Evolutionary conservation across 2,797 vertebrate species (phyloP).

Genomic region (Naso thynnoides): DNA sequence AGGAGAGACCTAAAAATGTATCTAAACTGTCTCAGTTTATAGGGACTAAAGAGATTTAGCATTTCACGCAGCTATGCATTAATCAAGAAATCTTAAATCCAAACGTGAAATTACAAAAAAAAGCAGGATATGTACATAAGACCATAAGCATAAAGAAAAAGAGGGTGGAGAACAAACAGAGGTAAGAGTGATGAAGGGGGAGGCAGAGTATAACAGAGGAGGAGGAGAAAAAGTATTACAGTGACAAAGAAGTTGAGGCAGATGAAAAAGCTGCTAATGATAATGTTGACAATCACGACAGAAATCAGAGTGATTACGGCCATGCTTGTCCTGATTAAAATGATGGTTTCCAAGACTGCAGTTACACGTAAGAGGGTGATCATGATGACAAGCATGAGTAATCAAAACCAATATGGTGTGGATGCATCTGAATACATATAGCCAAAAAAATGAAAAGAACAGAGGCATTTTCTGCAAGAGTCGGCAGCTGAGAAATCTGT

Average conservation of each 20-base stretch:
- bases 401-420: constrained; percentile 34
- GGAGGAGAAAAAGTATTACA: constrained; percentile 49
- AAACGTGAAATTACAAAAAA: constrained; percentile 59
- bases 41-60: constrained; percentile 48
- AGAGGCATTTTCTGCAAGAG: not conserved
- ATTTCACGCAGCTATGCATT: constrained; percentile 38
- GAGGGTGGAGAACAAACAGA: constrained; percentile 35
- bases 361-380: constrained; percentile 21
- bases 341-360: constrained; percentile 42
- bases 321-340: constrained; percentile 59
- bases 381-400: constrained; percentile 28
- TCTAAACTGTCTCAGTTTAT: constrained; percentile 54
- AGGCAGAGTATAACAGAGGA: constrained; percentile 22
- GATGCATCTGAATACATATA: constrained; percentile 22
- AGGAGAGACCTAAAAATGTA: constrained; percentile 39
- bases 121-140: constrained; percentile 42
- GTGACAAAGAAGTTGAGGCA: constrained; percentile 38
- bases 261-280: constrained; percentile 47
- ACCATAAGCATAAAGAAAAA: constrained; percentile 46
- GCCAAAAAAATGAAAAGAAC: not conserved
- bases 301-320: constrained; percentile 54
- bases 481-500: not conserved
- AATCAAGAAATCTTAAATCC: constrained; percentile 40
- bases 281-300: constrained; percentile 46
- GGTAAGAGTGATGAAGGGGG: constrained; percentile 52